Conservation (phyloP, 37 sponge, comb jelly and placozoan genomes). For the Chondrilla cf. caribensis region DNA sequence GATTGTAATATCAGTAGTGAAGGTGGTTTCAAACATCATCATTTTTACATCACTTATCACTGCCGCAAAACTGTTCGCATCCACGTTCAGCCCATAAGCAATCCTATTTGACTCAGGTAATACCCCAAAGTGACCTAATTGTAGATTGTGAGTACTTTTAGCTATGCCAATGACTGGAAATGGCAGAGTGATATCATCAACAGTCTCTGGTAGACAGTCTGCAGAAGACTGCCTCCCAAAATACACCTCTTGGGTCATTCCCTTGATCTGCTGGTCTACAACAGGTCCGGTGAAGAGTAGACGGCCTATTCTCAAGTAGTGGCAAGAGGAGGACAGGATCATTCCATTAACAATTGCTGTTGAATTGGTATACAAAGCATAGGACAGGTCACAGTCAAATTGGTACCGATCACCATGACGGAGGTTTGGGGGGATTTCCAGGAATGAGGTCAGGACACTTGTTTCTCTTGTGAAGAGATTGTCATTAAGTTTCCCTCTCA, state of each 20-base stretch:
- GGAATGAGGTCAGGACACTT: neutral
- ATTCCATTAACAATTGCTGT: neutral
- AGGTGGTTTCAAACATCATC: neutral
- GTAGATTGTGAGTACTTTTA: neutral
- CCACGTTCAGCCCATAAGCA: neutral
- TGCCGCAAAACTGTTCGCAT: neutral
- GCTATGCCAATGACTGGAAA: neutral
- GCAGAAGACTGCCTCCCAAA: neutral
- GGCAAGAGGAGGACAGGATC: neutral
- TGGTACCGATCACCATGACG: constrained; percentile 1
- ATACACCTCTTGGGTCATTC: neutral
- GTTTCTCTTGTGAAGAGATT: constrained; percentile 1
- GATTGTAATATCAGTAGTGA: neutral
- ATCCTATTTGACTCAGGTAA: neutral
- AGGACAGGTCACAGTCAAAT: neutral
- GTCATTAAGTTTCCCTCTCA: neutral
- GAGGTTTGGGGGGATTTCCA: constrained; percentile 1
- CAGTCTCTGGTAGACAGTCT: neutral
- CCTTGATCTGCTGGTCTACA: neutral
- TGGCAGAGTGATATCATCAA: neutral
- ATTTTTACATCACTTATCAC: neutral
- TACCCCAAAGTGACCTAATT: neutral
- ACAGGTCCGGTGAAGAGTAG: neutral
- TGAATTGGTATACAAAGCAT: neutral
- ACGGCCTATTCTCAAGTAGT: neutral